A percentile compares a stretch with the other conserved stretches of the same genome.
Evolutionary conservation across 2,888 invertebrate genomes (phyloP).

Genomic region (Agrochola macilenta): DNA sequence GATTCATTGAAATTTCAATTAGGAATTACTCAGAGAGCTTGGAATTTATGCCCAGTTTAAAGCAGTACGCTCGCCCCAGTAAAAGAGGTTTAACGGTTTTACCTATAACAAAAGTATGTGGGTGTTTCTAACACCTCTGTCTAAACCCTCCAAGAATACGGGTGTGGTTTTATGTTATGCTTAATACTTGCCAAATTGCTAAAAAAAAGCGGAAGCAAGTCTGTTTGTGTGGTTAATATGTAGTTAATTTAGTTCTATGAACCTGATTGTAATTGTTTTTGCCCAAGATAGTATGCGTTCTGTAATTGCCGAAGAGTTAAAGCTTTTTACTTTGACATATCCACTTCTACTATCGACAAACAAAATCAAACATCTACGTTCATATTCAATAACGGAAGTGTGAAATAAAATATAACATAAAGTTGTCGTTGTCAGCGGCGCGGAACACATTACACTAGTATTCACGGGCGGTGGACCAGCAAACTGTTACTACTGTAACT

Average conservation of each 20-base stretch:
- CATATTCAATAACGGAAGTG: slow-evolving; percentile 40
- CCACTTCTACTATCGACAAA: background rate
- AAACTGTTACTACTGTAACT: slow-evolving; percentile 40
- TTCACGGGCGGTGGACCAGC: slow-evolving; percentile 49
- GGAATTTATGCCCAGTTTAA: background rate
- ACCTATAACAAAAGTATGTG: background rate
- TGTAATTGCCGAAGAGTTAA: background rate
- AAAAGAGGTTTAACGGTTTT: background rate
- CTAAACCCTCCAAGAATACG: background rate
- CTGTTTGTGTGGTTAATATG: background rate
- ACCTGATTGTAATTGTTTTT: background rate
- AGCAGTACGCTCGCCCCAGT: background rate
- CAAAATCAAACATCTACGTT: slow-evolving; percentile 4
- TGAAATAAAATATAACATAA: slow-evolving; percentile 55
- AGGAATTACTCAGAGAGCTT: background rate
- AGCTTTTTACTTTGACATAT: background rate
- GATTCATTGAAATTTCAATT: background rate
- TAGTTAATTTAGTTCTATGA: background rate
- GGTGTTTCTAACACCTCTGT: background rate
- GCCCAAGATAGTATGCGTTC: background rate
- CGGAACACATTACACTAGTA: slow-evolving; percentile 41
- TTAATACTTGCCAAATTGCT: background rate
- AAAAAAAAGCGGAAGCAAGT: background rate
- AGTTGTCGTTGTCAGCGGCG: slow-evolving; percentile 52
- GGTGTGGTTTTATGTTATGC: background rate